These are phyloP conservation scores for Echinops telfairi DNA, from an alignment of 2,113 vertebrate species.

Conservation along the genomic window DNA sequence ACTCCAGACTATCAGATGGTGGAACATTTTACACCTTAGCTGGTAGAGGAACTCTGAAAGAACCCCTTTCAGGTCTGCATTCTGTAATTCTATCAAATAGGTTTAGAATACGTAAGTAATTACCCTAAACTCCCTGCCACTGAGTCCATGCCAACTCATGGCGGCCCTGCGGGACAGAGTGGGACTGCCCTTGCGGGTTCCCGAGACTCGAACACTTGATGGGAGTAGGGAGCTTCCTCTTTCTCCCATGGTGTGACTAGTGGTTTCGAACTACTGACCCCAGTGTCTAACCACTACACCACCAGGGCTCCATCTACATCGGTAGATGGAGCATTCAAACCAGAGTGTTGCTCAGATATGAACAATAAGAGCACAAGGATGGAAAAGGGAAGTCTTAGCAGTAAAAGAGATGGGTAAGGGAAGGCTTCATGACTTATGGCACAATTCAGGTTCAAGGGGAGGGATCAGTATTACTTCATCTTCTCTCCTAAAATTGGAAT, in stretches of 20 bases:
- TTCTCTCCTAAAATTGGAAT: slow-evolving; percentile 42
- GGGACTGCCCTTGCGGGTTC: no score
- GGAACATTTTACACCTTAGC: slow-evolving; percentile 29
- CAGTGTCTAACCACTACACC: no score
- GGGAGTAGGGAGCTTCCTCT: no score
- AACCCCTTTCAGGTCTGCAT: slow-evolving; percentile 14
- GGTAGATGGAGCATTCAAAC: neutral
- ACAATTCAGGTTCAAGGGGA: neutral
- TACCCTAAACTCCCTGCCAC: no score
- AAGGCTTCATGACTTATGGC: neutral
- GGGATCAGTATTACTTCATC: neutral
- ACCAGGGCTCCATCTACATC: neutral
- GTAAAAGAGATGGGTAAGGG: neutral
- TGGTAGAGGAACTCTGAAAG: neutral
- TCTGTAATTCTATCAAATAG: neutral
- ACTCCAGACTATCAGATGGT: slow-evolving; percentile 23
- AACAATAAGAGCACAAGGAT: neutral
- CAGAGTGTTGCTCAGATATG: neutral
- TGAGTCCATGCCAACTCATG: no score
- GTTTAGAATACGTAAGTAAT: neutral
- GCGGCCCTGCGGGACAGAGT: no score
- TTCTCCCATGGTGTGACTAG: no score
- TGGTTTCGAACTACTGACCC: no score
- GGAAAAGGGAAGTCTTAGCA: neutral
- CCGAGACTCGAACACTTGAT: no score